Percentiles rank a stretch among this genome's conserved stretches.
phyloP scores from a whole-genome alignment of 2,113 vertebrate species.

The Cottus gobio region DNA sequence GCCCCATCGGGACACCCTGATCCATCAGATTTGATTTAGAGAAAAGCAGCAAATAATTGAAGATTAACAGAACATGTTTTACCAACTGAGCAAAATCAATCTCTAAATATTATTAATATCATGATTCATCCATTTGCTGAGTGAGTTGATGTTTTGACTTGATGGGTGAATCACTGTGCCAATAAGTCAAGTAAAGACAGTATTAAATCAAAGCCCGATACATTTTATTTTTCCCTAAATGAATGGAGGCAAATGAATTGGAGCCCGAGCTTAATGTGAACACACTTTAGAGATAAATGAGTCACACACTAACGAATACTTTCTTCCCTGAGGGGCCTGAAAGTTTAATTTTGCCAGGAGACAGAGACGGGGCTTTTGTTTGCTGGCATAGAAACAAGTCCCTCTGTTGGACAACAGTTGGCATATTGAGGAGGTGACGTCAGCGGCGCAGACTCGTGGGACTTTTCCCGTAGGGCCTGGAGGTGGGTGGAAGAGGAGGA shows the following conservation, averaged over 20 bases:
- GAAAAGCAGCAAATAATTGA: background rate
- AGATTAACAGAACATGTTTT: background rate
- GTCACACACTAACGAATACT: slow-evolving; percentile 55
- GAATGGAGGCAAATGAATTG: slow-evolving; percentile 5
- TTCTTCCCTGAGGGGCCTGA: slow-evolving; percentile 38
- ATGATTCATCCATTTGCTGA: slow-evolving; percentile 14
- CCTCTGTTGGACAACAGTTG: slow-evolving; percentile 42
- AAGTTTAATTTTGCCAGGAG: slow-evolving; percentile 62
- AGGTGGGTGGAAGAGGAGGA: slow-evolving; percentile 46
- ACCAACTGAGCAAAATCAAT: background rate
- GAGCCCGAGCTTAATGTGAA: slow-evolving; percentile 15
- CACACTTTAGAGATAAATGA: slow-evolving; percentile 43
- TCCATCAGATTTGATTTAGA: background rate
- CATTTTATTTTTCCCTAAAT: background rate
- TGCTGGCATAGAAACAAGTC: slow-evolving; percentile 67
- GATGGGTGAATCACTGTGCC: slow-evolving; percentile 9
- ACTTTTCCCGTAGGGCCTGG: slow-evolving; percentile 51
- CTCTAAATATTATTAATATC: background rate
- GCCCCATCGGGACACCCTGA: too few species aligned
- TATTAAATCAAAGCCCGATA: background rate
- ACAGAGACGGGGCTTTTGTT: slow-evolving; percentile 49
- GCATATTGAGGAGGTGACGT: slow-evolving; percentile 58
- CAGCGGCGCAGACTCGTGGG: slow-evolving; percentile 43
- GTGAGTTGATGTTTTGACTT: slow-evolving; percentile 12
- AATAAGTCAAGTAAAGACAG: background rate